Evolutionary conservation across 1,140 invertebrate genomes (phyloP), one percentile per base, ranked within the genome.

Genomic region (Elymnias hypermnestra): DNA sequence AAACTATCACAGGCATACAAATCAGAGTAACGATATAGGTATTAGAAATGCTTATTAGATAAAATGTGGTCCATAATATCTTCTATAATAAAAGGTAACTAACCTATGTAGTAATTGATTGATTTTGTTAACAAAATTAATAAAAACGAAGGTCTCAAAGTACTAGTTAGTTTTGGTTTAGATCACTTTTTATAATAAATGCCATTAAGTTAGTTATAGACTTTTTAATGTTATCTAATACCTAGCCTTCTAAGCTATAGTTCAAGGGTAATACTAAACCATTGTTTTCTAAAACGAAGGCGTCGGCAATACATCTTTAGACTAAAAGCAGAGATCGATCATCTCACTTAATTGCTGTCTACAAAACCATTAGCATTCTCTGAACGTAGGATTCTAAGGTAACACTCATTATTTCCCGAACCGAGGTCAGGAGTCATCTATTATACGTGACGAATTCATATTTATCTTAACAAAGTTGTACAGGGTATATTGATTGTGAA

Each of bases 241-340:
- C 13, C 21, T 8, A 22, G 63, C 63, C 72, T 68, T 74, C 36
- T 48, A 45, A 50, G 44, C 48, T 35, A 78, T 72, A 76, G 72
- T 63, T 73, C 76, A 81, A 76, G 78, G 78, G 47, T 48, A 53
- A 51, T 55, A 53, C 12, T 26, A 22, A 28, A 22, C 36, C 54
- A 77, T 83, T 83, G 70, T 83, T 73, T 75, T 65, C 56, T 43
- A 59, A 68, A 61, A 35, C 43, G 57, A 55, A 44, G 53, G 61
- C 57, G 59, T 57, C 21, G 33, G 56, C 51, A 42, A 40, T 33
- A 35, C 31, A 57, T 55, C 40, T 43, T 52, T 57, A 37, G 49
- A 37, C 40, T 53, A 56, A 53, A 42, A 13, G 44, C 17, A 45
- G 17, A 31, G 44, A 72, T 70, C 40, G 28, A 69, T 72, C 65